Percentiles rank a stretch among this genome's conserved stretches.
Conservation (phyloP, 2,888 invertebrate species). For the Mycalesis mineus region DNA sequence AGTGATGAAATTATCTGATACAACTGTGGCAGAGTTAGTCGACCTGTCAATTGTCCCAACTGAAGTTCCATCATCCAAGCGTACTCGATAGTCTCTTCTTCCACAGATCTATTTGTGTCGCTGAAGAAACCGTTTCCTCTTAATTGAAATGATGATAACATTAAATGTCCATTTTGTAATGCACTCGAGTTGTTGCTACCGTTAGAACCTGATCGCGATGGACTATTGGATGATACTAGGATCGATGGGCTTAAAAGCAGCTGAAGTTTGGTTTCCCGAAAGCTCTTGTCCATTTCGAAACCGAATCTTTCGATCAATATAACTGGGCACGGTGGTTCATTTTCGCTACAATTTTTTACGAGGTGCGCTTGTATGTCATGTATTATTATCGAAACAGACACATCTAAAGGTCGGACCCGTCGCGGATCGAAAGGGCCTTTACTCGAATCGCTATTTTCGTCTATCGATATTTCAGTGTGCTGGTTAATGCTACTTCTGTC, state of each 20-base stretch:
- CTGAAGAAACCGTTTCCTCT: conserved; percentile 98
- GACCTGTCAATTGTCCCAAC: conserved; percentile 94
- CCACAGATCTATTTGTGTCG: conserved; percentile 90
- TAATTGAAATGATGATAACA: conserved; percentile 90
- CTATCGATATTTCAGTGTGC: conserved; percentile 78
- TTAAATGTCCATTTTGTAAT: conserved; percentile 89
- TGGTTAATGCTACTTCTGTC: conserved; percentile 67
- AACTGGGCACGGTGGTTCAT: conserved; percentile 94
- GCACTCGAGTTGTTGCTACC: conserved; percentile 49
- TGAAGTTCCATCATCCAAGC: conserved; percentile 98
- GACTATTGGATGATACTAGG: conserved; percentile 85
- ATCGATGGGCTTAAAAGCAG: conserved; percentile 92
- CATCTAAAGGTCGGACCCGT: conserved; percentile 92
- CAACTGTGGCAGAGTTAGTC: conserved; percentile 91
- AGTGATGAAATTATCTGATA: conserved; percentile 91
- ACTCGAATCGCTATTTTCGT: conserved; percentile 79
- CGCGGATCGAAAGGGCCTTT: conserved; percentile 89
- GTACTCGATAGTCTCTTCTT: conserved; percentile 97
- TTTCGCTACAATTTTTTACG: conserved; percentile 92
- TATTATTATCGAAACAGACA: conserved; percentile 93
- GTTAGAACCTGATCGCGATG: conserved; percentile 79
- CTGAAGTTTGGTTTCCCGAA: conserved; percentile 94
- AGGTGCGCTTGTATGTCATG: conserved; percentile 98
- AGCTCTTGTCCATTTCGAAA: conserved; percentile 98
- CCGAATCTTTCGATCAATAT: conserved; percentile 93